phyloP scores from a whole-genome alignment of 2,113 vertebrate species.

The Ammodytes marinus region DNA sequence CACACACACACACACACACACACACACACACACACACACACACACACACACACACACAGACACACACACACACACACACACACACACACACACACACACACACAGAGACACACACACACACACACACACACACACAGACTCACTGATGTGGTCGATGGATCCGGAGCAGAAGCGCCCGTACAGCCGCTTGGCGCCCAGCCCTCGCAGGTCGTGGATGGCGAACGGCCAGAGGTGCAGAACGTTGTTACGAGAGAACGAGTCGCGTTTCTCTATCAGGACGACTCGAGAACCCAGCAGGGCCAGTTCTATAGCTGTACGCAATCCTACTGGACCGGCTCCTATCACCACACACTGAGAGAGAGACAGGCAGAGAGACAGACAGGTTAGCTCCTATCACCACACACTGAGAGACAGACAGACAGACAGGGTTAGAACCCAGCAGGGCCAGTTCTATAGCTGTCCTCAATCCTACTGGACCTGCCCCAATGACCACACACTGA shows the following conservation, averaged over 20 bases:
- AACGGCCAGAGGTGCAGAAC: slow-evolving; percentile 98
- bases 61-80: no score
- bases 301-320: slow-evolving; percentile 96
- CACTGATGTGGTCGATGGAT: slow-evolving; percentile 98
- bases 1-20: background rate
- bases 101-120: no score
- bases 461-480: no score
- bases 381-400: no score
- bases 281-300: slow-evolving; percentile 96
- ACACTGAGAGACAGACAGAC: no score
- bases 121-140: slow-evolving; percentile 65
- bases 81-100: no score
- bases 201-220: slow-evolving; percentile 95
- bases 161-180: slow-evolving; percentile 98
- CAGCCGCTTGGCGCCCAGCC: slow-evolving; percentile 98
- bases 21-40: background rate
- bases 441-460: no score
- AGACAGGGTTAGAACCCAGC: no score
- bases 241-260: slow-evolving; percentile 97
- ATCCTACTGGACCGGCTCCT: slow-evolving; percentile 92
- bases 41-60: no score
- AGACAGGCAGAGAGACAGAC: no score
- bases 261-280: slow-evolving; percentile 96
- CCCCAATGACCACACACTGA: no score
- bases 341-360: no score